A percentile compares a stretch with the other conserved stretches of the same genome.
These are phyloP conservation scores for Telmatochromis bifrenatus DNA, from an alignment of 2,113 vertebrate species.

Conservation along the genomic window DNA sequence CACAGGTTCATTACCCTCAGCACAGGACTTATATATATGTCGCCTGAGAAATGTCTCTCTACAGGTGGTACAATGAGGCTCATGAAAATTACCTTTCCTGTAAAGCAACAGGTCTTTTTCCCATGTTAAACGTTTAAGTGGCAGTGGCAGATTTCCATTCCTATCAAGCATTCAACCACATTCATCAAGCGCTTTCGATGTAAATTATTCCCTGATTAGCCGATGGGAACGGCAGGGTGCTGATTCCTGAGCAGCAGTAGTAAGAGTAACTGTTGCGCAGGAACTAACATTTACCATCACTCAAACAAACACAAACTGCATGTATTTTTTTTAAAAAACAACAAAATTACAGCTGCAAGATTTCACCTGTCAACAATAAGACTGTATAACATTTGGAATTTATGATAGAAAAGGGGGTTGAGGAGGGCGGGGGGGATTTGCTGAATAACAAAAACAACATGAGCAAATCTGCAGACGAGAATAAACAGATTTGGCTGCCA, in stretches of 20 bases:
- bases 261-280: background rate
- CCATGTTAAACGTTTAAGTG: background rate
- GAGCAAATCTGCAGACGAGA: slow-evolving; percentile 16
- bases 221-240: background rate
- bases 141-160: background rate
- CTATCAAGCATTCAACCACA: background rate
- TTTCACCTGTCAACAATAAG: background rate
- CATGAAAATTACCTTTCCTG: background rate
- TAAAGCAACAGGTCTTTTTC: background rate
- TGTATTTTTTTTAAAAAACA: rapidly evolving
- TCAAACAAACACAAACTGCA: background rate
- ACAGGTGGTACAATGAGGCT: background rate
- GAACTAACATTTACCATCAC: background rate
- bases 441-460: background rate
- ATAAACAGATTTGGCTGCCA: slow-evolving; percentile 49
- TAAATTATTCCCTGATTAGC: slow-evolving; percentile 10
- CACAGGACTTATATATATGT: background rate
- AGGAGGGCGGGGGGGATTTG: background rate
- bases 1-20: background rate
- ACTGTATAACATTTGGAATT: background rate
- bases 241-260: background rate
- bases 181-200: background rate
- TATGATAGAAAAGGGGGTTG: background rate
- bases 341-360: background rate
- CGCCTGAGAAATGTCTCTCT: background rate